phyloP scores from a whole-genome alignment of 2,888 invertebrate species.

The Cetonia aurata region DNA sequence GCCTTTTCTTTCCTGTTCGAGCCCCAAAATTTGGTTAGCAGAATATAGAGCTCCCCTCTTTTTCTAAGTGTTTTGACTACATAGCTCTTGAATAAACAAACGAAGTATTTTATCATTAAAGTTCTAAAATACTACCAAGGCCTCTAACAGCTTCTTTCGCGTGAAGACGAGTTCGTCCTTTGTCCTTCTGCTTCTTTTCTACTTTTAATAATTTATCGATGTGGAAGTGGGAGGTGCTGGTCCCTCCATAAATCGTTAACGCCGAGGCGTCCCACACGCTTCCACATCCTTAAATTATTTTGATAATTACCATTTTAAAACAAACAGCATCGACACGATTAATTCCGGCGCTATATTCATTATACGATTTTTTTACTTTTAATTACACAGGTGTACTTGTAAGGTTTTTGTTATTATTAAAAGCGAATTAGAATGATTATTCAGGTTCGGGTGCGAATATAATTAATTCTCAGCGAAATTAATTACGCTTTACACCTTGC shows the following conservation, averaged over 20 bases:
- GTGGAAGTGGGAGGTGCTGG: constrained; percentile 39
- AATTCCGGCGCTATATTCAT: constrained; percentile 33
- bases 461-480: constrained; percentile 22
- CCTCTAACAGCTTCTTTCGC: constrained; percentile 21
- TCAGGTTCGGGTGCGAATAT: background rate
- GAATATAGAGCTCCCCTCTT: background rate
- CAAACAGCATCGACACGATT: constrained; percentile 35
- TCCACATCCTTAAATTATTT: constrained; percentile 39
- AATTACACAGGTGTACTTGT: constrained; percentile 1
- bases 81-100: constrained; percentile 22
- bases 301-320: constrained; percentile 40
- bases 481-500: constrained; percentile 10
- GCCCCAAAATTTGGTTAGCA: constrained; percentile 16
- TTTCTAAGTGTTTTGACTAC: constrained; percentile 15
- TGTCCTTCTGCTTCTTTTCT: constrained; percentile 2
- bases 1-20: constrained; percentile 20
- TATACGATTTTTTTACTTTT: constrained; percentile 12
- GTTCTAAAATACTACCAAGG: constrained; percentile 23
- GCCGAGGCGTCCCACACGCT: constrained; percentile 34
- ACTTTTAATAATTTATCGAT: constrained; percentile 39
- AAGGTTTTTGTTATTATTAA: background rate
- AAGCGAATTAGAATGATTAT: constrained; percentile 1
- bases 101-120: constrained; percentile 39
- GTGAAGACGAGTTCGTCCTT: background rate
- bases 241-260: constrained; percentile 37